Evolutionary conservation across 1,140 invertebrate genomes (phyloP).

Genomic region (Homalodisca vitripennis): DNA sequence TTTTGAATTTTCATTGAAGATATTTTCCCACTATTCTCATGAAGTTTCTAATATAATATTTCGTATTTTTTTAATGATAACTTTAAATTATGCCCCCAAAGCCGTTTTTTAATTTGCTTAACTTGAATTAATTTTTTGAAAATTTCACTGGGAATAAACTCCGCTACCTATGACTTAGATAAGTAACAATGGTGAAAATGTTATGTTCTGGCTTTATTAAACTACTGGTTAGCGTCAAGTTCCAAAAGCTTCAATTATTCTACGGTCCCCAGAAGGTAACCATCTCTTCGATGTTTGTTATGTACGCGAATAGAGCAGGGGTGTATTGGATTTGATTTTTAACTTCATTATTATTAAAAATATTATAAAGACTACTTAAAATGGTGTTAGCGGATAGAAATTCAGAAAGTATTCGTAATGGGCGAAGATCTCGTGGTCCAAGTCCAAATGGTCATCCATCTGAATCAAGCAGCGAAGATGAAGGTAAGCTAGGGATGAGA

Average conservation of each 20-base stretch:
- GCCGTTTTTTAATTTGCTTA: too few species aligned
- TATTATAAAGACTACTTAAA: slow-evolving; percentile 39
- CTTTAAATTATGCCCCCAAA: too few species aligned
- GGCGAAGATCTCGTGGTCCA: slow-evolving; percentile 80
- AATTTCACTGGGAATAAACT: too few species aligned
- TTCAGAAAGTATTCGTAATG: slow-evolving; percentile 76
- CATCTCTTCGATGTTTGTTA: not conserved
- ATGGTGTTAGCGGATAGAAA: slow-evolving; percentile 88
- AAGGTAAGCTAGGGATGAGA: slow-evolving; percentile 51
- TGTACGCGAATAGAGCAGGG: slow-evolving; percentile 9
- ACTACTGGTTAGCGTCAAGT: not conserved
- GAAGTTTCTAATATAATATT: too few species aligned
- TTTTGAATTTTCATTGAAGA: too few species aligned
- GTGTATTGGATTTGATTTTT: not conserved
- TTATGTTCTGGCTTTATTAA: too few species aligned
- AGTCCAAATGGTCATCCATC: slow-evolving; percentile 82
- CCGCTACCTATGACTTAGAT: too few species aligned
- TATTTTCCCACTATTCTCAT: too few species aligned
- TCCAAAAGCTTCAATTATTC: slow-evolving; percentile 4
- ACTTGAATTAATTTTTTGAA: too few species aligned
- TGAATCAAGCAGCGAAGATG: slow-evolving; percentile 76
- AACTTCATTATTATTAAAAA: not conserved
- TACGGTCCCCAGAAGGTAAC: slow-evolving; percentile 19
- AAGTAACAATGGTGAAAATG: too few species aligned
- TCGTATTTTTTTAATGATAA: too few species aligned